These are phyloP conservation scores for Drymodes brunneopygia DNA, from an alignment of 2,113 vertebrate species.

Conservation along the genomic window DNA sequence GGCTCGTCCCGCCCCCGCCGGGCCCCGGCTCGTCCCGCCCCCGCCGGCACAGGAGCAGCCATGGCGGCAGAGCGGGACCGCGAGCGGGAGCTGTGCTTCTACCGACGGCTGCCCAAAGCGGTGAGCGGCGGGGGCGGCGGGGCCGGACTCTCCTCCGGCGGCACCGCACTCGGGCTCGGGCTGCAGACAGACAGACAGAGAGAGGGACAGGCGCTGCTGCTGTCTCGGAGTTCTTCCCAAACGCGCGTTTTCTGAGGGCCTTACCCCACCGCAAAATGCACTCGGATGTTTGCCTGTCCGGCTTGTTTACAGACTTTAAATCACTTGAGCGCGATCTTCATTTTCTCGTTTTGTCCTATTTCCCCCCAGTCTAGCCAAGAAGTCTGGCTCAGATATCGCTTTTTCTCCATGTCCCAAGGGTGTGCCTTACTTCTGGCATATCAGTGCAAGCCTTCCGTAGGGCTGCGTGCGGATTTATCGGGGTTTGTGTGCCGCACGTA, in stretches of 20 bases:
- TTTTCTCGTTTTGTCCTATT: not conserved
- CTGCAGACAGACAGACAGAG: too few species aligned
- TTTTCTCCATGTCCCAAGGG: not conserved
- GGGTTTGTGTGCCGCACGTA: accelerated
- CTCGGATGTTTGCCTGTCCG: accelerated
- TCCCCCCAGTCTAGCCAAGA: not conserved
- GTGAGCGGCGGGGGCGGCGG: not conserved
- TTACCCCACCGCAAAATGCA: accelerated
- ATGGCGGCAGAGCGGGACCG: not conserved
- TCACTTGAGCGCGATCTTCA: accelerated
- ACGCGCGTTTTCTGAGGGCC: not conserved
- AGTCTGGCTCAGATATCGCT: not conserved
- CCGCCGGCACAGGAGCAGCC: not conserved
- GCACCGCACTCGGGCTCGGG: not conserved
- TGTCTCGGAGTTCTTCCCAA: accelerated
- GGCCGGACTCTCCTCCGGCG: too few species aligned
- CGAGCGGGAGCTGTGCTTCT: not conserved
- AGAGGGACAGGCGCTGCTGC: not conserved
- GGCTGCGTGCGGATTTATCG: not conserved
- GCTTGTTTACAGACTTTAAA: not conserved
- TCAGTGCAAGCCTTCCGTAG: not conserved
- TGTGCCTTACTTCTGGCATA: accelerated
- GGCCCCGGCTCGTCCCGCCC: not conserved
- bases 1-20: not conserved
- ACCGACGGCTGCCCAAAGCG: slow-evolving; percentile 34